Evolutionary conservation across 2,113 vertebrate genomes (phyloP), one percentile per base, ranked within the genome.

Genomic region (Delphinus delphis): DNA sequence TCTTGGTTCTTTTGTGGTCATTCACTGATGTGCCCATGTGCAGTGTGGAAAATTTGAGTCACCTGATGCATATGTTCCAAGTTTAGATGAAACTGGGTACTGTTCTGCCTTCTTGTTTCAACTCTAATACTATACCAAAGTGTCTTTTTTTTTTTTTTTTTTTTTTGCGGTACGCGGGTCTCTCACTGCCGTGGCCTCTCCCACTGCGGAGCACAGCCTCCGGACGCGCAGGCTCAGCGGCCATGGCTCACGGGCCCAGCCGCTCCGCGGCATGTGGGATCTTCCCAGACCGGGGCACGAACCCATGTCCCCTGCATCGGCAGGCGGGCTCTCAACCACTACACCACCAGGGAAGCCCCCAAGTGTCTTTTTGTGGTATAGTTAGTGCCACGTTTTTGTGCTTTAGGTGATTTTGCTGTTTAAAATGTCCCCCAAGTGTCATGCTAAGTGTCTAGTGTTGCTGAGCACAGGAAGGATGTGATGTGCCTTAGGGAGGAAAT

Each of bases 121-220:
- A 15, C 36, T 92, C n/a, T 77, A 25, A 63, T 44, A 44, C 63
- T 36, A 1, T 21, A 85, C 63, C 71, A 31, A 77, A 65, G 44
- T 36, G 25, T 68, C 28, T 38, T 68, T 68, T 58, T 80, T 58
- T 2, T 41, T 44, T 44, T 44, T 44, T 44, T 44, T 47, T 1
- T 50, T 50, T 50, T 50, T 50, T 50, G 12, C 12, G 47, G 47
- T 13, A 50, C 12, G 3, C 2, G 47, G 47, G 47, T 3, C 47
- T 50, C 12, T 50, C 47, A 50, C 11, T 47, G 47, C 0, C 0
- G 47, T 47, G 11, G 47, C 47, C 47, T 47, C 11, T 47, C 12
- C 47, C 10, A 0, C 0, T 47, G 44, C 0, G 2, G 47, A 47
- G 47, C 12, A 47, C 12, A 47, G 47, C 0, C 47, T 47, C 12